A percentile compares a stretch with the other conserved stretches of the same genome.
phyloP scores from a whole-genome alignment of 2,888 invertebrate genomes.

The Thalpophila matura region DNA sequence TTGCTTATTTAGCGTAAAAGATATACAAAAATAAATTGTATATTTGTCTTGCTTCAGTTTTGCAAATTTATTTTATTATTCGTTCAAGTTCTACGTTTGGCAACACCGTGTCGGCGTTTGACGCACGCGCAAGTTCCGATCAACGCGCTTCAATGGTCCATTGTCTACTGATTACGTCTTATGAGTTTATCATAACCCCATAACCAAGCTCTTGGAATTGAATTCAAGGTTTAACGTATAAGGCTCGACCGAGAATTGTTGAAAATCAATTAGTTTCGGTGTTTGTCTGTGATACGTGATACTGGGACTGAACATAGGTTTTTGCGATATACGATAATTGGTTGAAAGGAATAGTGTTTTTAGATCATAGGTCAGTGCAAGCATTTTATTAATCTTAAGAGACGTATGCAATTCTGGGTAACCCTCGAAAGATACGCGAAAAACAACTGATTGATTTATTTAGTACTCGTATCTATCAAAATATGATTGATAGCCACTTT shows the following conservation, averaged over 20 bases:
- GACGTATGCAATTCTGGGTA: constrained; percentile 42
- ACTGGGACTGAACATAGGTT: neutral
- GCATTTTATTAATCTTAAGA: constrained; percentile 13
- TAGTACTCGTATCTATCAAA: constrained; percentile 19
- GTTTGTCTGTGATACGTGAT: neutral
- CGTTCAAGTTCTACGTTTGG: constrained; percentile 8
- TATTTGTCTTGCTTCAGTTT: too few species aligned
- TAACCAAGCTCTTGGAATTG: constrained; percentile 43
- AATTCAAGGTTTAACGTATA: constrained; percentile 50
- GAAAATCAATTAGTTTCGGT: constrained; percentile 29
- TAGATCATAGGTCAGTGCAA: constrained; percentile 12
- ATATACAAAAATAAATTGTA: too few species aligned
- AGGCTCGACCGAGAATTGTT: constrained; percentile 25
- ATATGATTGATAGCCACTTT: constrained; percentile 52
- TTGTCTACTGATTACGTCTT: constrained; percentile 64
- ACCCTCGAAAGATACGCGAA: constrained; percentile 1
- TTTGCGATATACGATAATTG: constrained; percentile 2
- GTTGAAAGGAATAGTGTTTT: neutral
- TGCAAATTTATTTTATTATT: neutral
- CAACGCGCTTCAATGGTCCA: constrained; percentile 65
- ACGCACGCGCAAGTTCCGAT: constrained; percentile 65
- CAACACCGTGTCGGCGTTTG: constrained; percentile 54
- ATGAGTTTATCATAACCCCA: constrained; percentile 47
- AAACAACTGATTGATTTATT: constrained; percentile 39
- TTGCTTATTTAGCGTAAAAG: too few species aligned